These are phyloP conservation scores for Apostichopus californicus DNA, from an alignment of 35 echinoderm and acorn worm species.

Conservation along the genomic window DNA sequence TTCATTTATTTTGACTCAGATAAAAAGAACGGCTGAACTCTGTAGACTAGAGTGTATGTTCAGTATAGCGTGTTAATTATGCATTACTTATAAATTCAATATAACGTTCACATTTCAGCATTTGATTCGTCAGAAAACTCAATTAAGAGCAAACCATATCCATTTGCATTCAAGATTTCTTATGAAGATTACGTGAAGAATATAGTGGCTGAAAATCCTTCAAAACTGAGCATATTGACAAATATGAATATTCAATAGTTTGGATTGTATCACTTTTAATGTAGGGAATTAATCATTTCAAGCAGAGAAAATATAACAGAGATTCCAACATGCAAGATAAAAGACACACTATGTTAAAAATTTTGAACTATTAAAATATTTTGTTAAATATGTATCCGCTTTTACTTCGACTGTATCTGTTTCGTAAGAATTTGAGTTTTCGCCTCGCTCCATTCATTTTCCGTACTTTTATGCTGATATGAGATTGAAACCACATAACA, in stretches of 20 bases:
- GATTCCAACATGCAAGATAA: neutral
- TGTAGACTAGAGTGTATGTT: neutral
- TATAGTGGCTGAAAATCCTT: neutral
- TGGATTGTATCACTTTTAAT: neutral
- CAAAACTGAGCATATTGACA: neutral
- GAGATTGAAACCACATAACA: neutral
- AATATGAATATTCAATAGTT: constrained; percentile 3
- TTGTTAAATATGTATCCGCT: no score
- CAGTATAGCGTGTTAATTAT: neutral
- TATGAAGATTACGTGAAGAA: no score
- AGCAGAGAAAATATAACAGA: neutral
- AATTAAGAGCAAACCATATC: no score
- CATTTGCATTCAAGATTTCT: no score
- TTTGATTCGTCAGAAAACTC: no score
- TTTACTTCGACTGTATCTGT: neutral
- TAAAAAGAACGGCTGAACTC: constrained; percentile 1
- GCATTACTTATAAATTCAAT: neutral
- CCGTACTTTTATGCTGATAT: constrained; percentile 21
- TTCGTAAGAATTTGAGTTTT: neutral
- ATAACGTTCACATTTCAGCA: neutral
- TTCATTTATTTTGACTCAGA: no score
- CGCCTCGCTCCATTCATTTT: constrained; percentile 29
- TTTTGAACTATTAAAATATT: no score
- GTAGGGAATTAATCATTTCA: neutral
- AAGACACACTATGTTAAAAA: neutral